A percentile compares a stretch with the other conserved stretches of the same genome.
Evolutionary conservation across 2,113 vertebrate species (phyloP).

Genomic region (Anoplopoma fimbria): DNA sequence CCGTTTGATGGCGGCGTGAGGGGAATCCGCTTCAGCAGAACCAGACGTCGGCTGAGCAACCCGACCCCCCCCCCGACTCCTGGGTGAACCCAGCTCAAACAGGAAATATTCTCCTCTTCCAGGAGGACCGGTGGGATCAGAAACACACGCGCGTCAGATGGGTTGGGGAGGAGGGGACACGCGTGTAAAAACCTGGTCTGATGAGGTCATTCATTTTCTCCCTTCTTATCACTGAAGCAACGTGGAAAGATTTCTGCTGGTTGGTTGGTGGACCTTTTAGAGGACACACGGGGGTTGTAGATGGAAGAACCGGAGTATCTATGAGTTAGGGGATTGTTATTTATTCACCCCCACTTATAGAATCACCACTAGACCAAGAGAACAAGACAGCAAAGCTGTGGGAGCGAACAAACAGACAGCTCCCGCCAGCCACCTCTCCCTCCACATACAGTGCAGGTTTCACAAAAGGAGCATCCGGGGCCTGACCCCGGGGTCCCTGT

Average conservation of each 20-base stretch:
- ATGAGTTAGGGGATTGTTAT: constrained; percentile 3
- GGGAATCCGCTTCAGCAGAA: constrained; percentile 80
- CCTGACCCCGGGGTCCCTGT: constrained; percentile 73
- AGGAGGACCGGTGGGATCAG: constrained; percentile 69
- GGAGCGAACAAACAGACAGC: constrained; percentile 37
- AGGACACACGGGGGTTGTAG: not conserved
- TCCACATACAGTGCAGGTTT: constrained; percentile 67
- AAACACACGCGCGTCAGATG: constrained; percentile 74
- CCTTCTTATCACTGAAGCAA: constrained; percentile 18
- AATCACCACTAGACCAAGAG: constrained; percentile 1
- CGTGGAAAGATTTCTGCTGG: constrained; percentile 52
- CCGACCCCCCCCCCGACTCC: constrained; percentile 72
- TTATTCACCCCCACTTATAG: not conserved
- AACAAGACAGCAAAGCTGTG: not conserved
- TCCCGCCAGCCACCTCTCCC: constrained; percentile 29
- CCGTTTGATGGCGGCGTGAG: constrained; percentile 77
- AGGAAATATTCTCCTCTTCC: constrained; percentile 74
- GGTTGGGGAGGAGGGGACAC: constrained; percentile 29
- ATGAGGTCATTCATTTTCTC: constrained; percentile 59
- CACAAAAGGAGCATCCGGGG: constrained; percentile 67
- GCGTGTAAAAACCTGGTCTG: constrained; percentile 69
- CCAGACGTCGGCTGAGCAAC: constrained; percentile 78
- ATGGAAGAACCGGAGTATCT: not conserved
- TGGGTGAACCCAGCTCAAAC: constrained; percentile 78
- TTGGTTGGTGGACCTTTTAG: not conserved